These are phyloP conservation scores for Hirtodrosophila duncani DNA, from an alignment of 2,888 invertebrate species.

Conservation along the genomic window DNA sequence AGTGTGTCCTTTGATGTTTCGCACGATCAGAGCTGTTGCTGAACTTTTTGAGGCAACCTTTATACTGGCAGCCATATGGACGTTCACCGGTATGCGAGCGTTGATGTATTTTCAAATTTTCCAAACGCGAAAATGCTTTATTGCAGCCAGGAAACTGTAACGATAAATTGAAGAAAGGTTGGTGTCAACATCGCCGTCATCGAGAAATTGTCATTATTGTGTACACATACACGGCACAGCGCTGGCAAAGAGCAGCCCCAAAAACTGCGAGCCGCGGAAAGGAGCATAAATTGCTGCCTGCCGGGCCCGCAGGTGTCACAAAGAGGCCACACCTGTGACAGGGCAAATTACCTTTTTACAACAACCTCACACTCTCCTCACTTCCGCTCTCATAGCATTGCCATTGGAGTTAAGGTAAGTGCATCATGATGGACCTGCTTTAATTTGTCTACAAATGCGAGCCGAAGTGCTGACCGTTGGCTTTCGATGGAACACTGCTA, in stretches of 20 bases:
- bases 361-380: conserved; percentile 12
- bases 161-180: conserved; percentile 39
- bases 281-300: conserved; percentile 29
- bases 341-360: conserved; percentile 29
- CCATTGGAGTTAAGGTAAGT: no score
- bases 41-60: conserved; percentile 96
- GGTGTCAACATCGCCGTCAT: conserved; percentile 36
- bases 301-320: conserved; percentile 26
- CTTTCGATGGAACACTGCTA: no score
- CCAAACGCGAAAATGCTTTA: conserved; percentile 97
- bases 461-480: no score
- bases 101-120: conserved; percentile 98
- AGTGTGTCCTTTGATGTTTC: conserved; percentile 98
- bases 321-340: conserved; percentile 1
- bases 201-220: conserved; percentile 34
- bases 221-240: not conserved
- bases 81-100: conserved; percentile 97
- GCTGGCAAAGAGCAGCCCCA: not conserved
- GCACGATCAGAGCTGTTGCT: conserved; percentile 99
- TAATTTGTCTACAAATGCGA: no score
- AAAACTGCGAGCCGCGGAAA: conserved; percentile 3
- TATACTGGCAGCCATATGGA: conserved; percentile 95
- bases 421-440: no score
- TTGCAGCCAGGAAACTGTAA: conserved; percentile 94
- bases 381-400: no score